Base-by-base conservation (phyloP, 2,113 vertebrate genomes). In the Paralichthys olivaceus region DNA sequence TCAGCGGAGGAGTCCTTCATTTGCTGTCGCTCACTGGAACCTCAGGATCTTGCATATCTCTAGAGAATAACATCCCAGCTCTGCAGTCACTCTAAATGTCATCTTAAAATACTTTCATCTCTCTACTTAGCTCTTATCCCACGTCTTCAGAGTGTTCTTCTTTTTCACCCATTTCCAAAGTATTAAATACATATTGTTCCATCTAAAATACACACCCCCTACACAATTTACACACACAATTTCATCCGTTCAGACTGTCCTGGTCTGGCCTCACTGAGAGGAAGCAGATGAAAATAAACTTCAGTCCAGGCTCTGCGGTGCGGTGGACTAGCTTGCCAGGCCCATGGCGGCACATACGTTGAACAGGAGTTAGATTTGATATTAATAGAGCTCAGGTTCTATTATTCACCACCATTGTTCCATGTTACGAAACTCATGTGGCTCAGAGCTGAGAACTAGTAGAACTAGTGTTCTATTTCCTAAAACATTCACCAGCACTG, bases 321-420 rank as follows among this genome's bases (percentile, higher is more conserved):
- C 58, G 23, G 29, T 8, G 37, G 22, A 59, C 25, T 37, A n/a
- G 26, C 51, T 47, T 40, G 72, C 63, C 54, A 76, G 45, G 4
- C 40, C 26, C 17, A 45, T 73, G 68, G 72, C 55, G 69, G 68
- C 72, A 75, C 64, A 79, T 74, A 62, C 55, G 69, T 71, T 69
- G 80, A 69, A 79, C 75, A 70, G 72, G 34, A 80, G 79, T 65
- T 71, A 60, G 67, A 74, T 65, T 77, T 72, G 62, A 32, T 83
- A 71, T 47, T 47, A 47, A 47, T 47, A 47, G 43, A 47, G 15
- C 15, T 19, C 43, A 19, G 22, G 54, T 12, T 23, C n/a, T 22
- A 56, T 56, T 19, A 47, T 47, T 47, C 43, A 47, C 14, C 43
- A 40, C 37, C 12, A 40, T 11, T 40, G 37, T 40, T 40, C 37